Conservation (phyloP, 2,888 invertebrate species). For the Heliconius hortense region DNA sequence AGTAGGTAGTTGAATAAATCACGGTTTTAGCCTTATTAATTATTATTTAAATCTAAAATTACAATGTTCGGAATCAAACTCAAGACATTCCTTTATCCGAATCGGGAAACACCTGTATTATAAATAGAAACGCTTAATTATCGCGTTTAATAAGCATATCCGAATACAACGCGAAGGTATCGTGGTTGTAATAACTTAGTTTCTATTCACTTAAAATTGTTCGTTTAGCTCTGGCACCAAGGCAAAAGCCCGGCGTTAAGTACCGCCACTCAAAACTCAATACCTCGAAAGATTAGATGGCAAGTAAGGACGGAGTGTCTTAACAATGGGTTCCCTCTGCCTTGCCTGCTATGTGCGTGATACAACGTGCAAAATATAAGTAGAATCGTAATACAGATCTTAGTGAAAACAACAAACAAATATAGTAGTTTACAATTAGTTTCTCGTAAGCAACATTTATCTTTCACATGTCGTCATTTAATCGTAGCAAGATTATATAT, state of each 20-base stretch:
- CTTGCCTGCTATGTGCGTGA: neutral
- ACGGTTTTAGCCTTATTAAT: too few species aligned
- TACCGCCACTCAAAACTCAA: too few species aligned
- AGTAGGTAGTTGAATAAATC: too few species aligned
- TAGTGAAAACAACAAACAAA: neutral
- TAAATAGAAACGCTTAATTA: neutral
- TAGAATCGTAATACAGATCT: too few species aligned
- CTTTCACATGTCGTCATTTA: neutral
- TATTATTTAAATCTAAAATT: too few species aligned
- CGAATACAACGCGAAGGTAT: too few species aligned
- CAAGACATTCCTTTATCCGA: neutral
- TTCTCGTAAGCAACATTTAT: constrained; percentile 1
- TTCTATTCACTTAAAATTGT: neutral
- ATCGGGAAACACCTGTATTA: neutral
- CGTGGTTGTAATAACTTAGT: neutral
- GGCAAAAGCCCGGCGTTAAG: too few species aligned
- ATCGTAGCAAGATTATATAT: neutral
- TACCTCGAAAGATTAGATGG: neutral
- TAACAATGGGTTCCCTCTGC: neutral
- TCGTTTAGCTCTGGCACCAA: too few species aligned
- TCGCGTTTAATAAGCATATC: neutral
- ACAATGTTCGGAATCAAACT: too few species aligned
- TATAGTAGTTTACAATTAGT: neutral
- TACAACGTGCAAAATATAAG: neutral
- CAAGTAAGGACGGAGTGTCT: neutral